Evolutionary conservation across 2,113 vertebrate genomes (phyloP).

Genomic region (Laticauda laticaudata): DNA sequence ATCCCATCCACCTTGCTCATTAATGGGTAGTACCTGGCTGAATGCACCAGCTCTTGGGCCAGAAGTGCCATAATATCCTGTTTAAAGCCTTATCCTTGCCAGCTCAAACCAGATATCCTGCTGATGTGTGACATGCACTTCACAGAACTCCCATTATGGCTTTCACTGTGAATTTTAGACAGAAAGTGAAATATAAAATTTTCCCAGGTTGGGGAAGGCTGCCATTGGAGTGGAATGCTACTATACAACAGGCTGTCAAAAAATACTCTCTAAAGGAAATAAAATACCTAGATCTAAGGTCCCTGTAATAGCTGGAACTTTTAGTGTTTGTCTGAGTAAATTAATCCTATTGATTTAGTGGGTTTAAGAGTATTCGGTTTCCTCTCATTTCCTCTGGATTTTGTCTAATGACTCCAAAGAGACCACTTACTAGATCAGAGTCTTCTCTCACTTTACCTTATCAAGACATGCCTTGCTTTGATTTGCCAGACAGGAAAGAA

Average conservation of each 20-base stretch:
- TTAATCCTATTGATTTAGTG: neutral
- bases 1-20: neutral
- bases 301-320: neutral
- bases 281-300: neutral
- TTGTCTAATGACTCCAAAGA: constrained; percentile 25
- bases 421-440: neutral
- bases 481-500: neutral
- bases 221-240: neutral
- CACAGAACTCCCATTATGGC: neutral
- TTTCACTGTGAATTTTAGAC: neutral
- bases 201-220: neutral
- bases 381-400: neutral
- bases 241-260: neutral
- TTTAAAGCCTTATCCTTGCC: neutral
- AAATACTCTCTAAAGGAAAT: neutral
- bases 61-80: neutral
- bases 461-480: neutral
- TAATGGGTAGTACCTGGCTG: neutral
- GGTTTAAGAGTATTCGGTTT: neutral
- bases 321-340: neutral
- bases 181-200: neutral
- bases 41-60: neutral
- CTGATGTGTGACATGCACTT: neutral
- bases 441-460: neutral
- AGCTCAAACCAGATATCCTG: neutral